Evolutionary conservation across 2,888 invertebrate species (phyloP), one percentile per base, ranked within the genome.

Genomic region (Pheosia tremula): DNA sequence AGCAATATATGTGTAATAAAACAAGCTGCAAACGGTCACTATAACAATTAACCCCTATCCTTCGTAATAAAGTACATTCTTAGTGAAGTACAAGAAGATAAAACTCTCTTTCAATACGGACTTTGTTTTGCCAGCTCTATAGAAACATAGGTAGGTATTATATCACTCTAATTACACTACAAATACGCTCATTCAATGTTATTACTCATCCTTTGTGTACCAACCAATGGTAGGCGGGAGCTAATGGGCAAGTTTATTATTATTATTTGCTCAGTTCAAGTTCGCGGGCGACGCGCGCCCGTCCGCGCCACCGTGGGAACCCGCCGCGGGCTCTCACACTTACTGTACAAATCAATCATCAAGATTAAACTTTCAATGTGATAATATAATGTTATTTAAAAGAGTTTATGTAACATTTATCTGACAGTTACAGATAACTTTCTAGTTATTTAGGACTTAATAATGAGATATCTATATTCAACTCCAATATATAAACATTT

Each of bases 221-320:
- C 53, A 7, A 11, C 64, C 39, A 63, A 64, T 11, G 56, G 69
- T 65, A 59, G 56, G 65, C 50, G 65, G 45, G 61, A 56, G 63
- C 66, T 78, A 72, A 75, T 73, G 70, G 68, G 24, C 43, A 56
- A 71, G 67, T 78, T 71, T 73, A 76, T 74, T 75, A 76, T 74
- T 75, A 71, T 72, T 76, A 74, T 78, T 78, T 72, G 74, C 66
- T 69, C 61, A 71, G 63, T 64, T 61, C 61, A 59, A 68, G 69
- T 74, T 71, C 56, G 72, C 72, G 60, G 61, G 62, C 64, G 56
- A 52, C 71, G 60, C 54, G 53, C 56, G n/a, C n/a, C n/a, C n/a
- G n/a, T n/a, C 61, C 59, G 6, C 56, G 38, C 53, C 60, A 63
- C 60, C 76, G 77, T 77, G 77, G 73, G 77, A 77, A 76, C 66